Base-by-base conservation (phyloP, 2,797 vertebrate species). In the Coracias cyanogaster region DNA sequence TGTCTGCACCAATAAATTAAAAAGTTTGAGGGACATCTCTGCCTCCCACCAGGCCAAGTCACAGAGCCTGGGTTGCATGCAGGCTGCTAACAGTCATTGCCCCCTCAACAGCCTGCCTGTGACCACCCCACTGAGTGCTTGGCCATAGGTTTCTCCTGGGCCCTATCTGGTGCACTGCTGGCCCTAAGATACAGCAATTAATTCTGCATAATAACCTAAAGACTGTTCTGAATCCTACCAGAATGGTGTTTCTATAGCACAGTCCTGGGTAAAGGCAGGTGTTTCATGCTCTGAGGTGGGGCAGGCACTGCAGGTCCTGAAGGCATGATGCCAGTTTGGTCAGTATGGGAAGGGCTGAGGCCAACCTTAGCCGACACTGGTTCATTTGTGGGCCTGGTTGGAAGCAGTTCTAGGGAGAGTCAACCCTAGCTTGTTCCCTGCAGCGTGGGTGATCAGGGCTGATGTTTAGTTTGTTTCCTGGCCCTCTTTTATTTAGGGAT, bases 111-210 rank as follows among this genome's bases (percentile, higher is more conserved):
- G n/a, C 25, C 57, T 78, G 29, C 9, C 35, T 39, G 19, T 77
- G 60, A 48, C 19, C 26, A 35, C 2, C 6, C 6, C 13, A 71
- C 3, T 0, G 0, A 67, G 35, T 62, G 6, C 12, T 79, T 64
- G 35, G 33, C 62, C 60, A 25, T 10, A 26, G 17, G 24, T 52
- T 65, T 62, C 43, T 73, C 64, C 35, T 51, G 31, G 12, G 33
- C 37, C 39, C 18, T 46, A 2, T 11, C 18, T 45, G 28, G 4
- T 57, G 15, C 31, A 33, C 4, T 8, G 2, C 8, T 33, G 35
- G 6, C 19, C 26, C 12, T 45, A 67, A 33, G 22, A 87, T 22
- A 52, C 20, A 70, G 13, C 10, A 37, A 3, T n/a, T 52, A 43
- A 37, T 67, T 67, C 39, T 46, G 14, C 1, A 0, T 29, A 41